These are phyloP conservation scores for Phylloscopus whistleri DNA, from an alignment of 2,113 vertebrate genomes.

Conservation along the genomic window DNA sequence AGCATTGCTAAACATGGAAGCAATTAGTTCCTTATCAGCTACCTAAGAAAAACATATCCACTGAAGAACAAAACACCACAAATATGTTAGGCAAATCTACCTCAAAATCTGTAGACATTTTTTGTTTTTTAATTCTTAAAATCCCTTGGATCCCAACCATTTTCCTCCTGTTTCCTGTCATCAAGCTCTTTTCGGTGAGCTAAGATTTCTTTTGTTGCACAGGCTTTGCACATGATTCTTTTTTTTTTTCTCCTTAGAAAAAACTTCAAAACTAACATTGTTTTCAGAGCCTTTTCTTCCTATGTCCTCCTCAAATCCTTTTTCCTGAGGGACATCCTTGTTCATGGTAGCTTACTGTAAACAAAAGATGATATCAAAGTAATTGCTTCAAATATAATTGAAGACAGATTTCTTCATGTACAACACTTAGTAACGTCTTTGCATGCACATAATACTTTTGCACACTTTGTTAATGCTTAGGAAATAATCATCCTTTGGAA, in stretches of 20 bases:
- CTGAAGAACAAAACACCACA: background rate
- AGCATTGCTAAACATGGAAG: background rate
- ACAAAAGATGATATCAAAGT: slow-evolving; percentile 31
- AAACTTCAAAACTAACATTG: background rate
- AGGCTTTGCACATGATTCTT: background rate
- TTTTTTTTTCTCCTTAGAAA: background rate
- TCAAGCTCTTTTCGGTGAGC: background rate
- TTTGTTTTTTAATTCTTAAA: background rate
- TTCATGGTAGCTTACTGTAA: background rate
- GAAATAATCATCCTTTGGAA: background rate
- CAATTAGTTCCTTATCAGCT: background rate
- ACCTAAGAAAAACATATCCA: background rate
- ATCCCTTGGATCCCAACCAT: background rate
- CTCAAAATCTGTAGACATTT: background rate
- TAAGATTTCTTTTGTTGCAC: background rate
- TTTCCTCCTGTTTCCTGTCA: background rate
- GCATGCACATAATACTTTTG: background rate
- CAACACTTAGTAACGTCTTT: background rate
- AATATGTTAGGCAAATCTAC: background rate
- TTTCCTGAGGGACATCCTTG: background rate
- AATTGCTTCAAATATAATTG: slow-evolving; percentile 38
- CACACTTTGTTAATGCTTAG: background rate
- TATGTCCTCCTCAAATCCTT: background rate
- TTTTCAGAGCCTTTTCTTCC: background rate
- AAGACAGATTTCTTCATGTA: slow-evolving; percentile 18